Evolutionary conservation across 2,888 invertebrate genomes (phyloP).

Genomic region (Crocallis elinguaria): DNA sequence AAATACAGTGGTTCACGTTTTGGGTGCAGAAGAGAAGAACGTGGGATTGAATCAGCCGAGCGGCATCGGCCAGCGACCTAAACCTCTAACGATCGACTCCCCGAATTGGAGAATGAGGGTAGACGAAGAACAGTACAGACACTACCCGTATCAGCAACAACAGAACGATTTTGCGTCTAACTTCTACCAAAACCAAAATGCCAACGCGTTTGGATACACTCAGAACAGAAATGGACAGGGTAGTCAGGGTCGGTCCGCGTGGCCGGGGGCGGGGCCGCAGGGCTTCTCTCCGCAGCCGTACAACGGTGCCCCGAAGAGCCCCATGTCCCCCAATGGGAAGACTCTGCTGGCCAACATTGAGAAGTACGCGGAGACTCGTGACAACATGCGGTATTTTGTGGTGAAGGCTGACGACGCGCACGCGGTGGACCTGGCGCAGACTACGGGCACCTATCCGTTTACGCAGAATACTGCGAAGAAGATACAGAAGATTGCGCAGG

Average conservation of each 20-base stretch:
- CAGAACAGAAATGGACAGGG: slow-evolving; percentile 62
- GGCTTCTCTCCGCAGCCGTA: slow-evolving; percentile 60
- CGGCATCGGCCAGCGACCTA: slow-evolving; percentile 91
- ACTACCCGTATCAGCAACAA: slow-evolving; percentile 48
- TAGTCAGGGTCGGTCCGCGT: slow-evolving; percentile 47
- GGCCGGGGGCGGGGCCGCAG: slow-evolving; percentile 46
- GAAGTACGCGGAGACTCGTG: slow-evolving; percentile 58
- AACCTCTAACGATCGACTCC: slow-evolving; percentile 86
- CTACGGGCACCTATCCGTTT: slow-evolving; percentile 84
- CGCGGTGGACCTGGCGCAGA: slow-evolving; percentile 83
- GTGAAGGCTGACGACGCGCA: slow-evolving; percentile 85
- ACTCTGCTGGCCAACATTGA: slow-evolving; percentile 70
- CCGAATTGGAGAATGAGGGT: slow-evolving; percentile 71
- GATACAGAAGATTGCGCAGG: slow-evolving; percentile 85
- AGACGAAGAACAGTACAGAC: slow-evolving; percentile 57
- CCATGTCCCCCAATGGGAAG: slow-evolving; percentile 70
- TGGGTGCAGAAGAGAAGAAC: slow-evolving; percentile 89
- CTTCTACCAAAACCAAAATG: slow-evolving; percentile 56
- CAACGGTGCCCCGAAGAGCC: slow-evolving; percentile 59
- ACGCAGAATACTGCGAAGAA: slow-evolving; percentile 86
- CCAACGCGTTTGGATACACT: slow-evolving; percentile 46
- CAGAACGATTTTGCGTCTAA: slow-evolving; percentile 57
- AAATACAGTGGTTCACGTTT: slow-evolving; percentile 86
- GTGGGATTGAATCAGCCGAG: slow-evolving; percentile 88
- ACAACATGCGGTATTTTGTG: slow-evolving; percentile 81